Percentiles rank a stretch among this genome's conserved stretches.
Conservation (phyloP, 2,797 vertebrate species). For the Cheirogaleus major region DNA sequence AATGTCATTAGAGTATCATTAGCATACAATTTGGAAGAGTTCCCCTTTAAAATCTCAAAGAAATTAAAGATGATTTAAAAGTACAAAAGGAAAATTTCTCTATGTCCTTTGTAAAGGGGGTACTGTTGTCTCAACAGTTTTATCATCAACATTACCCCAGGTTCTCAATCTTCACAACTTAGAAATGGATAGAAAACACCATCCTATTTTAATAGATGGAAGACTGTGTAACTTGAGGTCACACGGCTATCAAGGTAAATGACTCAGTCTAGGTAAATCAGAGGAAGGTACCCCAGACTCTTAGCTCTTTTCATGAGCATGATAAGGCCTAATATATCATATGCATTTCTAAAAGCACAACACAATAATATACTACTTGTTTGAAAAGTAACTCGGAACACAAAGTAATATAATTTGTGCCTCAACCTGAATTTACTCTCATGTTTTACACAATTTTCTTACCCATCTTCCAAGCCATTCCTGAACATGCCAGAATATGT, state of each 20-base stretch:
- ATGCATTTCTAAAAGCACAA: neutral
- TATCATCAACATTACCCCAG: neutral
- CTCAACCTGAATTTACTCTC: neutral
- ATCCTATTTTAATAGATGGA: neutral
- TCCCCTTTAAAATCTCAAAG: neutral
- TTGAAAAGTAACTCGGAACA: neutral
- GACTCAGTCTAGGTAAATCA: neutral
- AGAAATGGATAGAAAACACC: neutral
- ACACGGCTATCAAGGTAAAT: neutral
- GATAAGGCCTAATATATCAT: neutral
- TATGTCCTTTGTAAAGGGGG: neutral
- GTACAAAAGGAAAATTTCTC: neutral
- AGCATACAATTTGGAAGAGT: neutral
- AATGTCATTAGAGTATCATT: neutral
- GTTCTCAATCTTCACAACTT: neutral
- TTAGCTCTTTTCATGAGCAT: neutral
- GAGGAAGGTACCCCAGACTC: neutral
- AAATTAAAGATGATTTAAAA: conserved; percentile 31
- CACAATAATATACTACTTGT: neutral
- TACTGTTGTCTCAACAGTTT: neutral
- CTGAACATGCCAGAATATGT: conserved; percentile 94
- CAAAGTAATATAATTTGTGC: neutral
- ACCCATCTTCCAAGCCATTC: conserved; percentile 97
- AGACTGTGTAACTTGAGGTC: neutral
- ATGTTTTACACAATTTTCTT: conserved; percentile 71